Evolutionary conservation across 2,797 vertebrate species (phyloP).

Genomic region (Girardinus metallicus): DNA sequence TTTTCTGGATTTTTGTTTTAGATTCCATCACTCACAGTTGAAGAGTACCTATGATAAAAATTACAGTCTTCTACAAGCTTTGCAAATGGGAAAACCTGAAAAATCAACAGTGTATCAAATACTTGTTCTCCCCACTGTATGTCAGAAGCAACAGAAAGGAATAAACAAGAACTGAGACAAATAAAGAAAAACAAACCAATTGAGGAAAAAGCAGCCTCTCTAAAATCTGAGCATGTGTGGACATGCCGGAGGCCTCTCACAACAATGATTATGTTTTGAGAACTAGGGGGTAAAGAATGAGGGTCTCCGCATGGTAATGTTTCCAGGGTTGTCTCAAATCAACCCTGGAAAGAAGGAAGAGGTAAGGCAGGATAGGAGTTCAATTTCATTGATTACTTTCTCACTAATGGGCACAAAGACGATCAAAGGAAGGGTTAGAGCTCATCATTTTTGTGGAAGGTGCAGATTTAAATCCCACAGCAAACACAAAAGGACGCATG

Average conservation of each 20-base stretch:
- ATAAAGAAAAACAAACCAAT: not conserved
- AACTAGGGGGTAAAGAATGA: slow-evolving; percentile 23
- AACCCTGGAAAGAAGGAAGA: slow-evolving; percentile 43
- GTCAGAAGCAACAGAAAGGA: not conserved
- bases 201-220: not conserved
- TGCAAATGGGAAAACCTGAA: no score
- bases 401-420: slow-evolving; percentile 30
- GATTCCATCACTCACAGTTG: no score
- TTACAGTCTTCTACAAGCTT: no score
- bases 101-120: no score
- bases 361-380: slow-evolving; percentile 36
- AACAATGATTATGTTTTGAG: slow-evolving; percentile 38
- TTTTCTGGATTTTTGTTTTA: no score
- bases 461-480: not conserved
- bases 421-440: slow-evolving; percentile 55
- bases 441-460: slow-evolving; percentile 25
- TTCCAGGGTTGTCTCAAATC: slow-evolving; percentile 65
- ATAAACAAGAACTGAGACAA: not conserved
- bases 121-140: no score
- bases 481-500: not conserved
- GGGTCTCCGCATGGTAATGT: slow-evolving; percentile 58
- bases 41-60: no score
- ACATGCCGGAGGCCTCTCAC: not conserved
- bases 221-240: slow-evolving; percentile 14
- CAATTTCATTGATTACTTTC: slow-evolving; percentile 53